phyloP scores from a whole-genome alignment of 2,797 vertebrate genomes.

The Phalanger gymnotis region DNA sequence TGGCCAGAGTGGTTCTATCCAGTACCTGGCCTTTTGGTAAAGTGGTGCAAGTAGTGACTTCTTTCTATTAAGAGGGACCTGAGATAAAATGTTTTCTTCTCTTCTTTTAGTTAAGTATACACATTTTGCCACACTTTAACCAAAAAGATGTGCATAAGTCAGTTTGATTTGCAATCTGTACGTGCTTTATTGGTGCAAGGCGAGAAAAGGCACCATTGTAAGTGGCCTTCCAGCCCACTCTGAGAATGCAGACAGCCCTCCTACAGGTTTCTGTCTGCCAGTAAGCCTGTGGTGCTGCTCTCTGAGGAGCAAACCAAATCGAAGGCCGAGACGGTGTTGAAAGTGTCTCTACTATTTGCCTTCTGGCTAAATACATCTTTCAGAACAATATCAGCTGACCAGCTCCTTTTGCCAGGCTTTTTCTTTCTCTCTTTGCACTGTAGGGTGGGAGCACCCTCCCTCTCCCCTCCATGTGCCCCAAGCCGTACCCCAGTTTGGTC shows the following conservation, averaged over 20 bases:
- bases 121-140: conserved; percentile 24
- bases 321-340: background rate
- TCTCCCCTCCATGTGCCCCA: conserved; percentile 36
- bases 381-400: conserved; percentile 24
- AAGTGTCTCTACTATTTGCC: conserved; percentile 19
- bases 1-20: background rate
- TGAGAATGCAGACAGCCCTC: background rate
- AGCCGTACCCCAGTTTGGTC: conserved; percentile 66
- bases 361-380: conserved; percentile 30
- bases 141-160: conserved; percentile 25
- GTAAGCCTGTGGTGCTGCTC: background rate
- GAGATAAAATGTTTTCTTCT: conserved; percentile 33
- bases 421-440: conserved; percentile 42
- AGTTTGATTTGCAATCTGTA: conserved; percentile 43
- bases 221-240: background rate
- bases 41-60: background rate
- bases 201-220: background rate
- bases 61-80: conserved; percentile 39
- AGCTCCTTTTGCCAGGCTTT: conserved; percentile 17
- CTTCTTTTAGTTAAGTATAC: conserved; percentile 25
- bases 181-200: conserved; percentile 39
- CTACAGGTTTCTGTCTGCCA: background rate
- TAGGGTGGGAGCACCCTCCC: conserved; percentile 40
- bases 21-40: conserved; percentile 11
- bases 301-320: conserved; percentile 23